Conservation (phyloP, 2,113 vertebrate genomes). For the Uria lomvia region DNA sequence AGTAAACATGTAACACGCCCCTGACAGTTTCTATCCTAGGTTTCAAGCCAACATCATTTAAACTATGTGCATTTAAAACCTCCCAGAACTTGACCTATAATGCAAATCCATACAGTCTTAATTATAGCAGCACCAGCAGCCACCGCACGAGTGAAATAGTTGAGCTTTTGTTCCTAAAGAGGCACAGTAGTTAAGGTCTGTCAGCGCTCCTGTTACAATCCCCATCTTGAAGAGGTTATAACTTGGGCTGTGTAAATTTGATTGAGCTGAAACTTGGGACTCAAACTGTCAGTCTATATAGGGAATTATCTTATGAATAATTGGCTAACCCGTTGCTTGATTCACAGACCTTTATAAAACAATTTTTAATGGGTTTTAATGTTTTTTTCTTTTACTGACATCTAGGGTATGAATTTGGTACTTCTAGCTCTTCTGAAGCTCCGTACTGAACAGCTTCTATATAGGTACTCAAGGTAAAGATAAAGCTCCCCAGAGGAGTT, state of each 20-base stretch:
- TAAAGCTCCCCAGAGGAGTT: neutral
- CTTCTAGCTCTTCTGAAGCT: constrained; percentile 49
- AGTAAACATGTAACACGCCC: constrained; percentile 1
- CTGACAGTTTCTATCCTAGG: constrained; percentile 38
- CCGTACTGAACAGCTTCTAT: neutral
- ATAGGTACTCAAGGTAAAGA: neutral
- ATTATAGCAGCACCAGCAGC: constrained; percentile 72
- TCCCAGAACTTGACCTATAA: constrained; percentile 73
- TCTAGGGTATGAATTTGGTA: constrained; percentile 70
- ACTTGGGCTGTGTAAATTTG: constrained; percentile 73
- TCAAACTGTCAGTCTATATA: constrained; percentile 71
- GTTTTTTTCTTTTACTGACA: constrained; percentile 71
- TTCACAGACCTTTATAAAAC: constrained; percentile 53
- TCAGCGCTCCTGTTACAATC: constrained; percentile 73
- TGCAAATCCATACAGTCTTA: constrained; percentile 76
- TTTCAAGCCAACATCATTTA: constrained; percentile 63
- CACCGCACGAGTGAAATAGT: constrained; percentile 54
- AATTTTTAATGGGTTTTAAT: constrained; percentile 69
- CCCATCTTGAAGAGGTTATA: constrained; percentile 75
- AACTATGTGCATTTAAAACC: constrained; percentile 68
- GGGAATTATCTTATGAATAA: constrained; percentile 73
- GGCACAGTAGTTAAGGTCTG: constrained; percentile 72
- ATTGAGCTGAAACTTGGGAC: constrained; percentile 70
- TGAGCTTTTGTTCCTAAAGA: constrained; percentile 69
- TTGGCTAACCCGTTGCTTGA: constrained; percentile 54